A percentile compares a stretch with the other conserved stretches of the same genome.
Conservation (phyloP, 2,797 vertebrate genomes). For the Crypturellus tataupa region DNA sequence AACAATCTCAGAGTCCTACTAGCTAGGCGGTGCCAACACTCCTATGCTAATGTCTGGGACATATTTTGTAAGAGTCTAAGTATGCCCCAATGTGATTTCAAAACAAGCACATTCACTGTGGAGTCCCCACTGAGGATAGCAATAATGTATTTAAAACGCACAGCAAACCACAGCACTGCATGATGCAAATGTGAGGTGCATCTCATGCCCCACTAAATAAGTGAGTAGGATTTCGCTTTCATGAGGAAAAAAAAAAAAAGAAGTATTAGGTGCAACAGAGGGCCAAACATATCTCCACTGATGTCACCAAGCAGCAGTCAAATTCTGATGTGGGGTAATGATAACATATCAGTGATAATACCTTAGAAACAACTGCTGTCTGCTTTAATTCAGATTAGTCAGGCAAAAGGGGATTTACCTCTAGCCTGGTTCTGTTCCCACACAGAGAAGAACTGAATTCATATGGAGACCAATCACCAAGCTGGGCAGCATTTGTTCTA, state of each 20-base stretch:
- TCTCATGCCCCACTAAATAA: neutral
- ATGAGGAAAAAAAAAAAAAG: neutral
- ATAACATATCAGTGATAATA: slow-evolving; percentile 17
- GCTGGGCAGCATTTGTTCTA: neutral
- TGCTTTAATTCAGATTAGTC: slow-evolving; percentile 33
- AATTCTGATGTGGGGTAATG: neutral
- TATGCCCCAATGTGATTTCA: neutral
- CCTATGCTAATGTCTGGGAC: neutral
- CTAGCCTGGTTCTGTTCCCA: slow-evolving; percentile 12
- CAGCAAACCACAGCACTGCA: neutral
- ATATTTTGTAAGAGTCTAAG: neutral
- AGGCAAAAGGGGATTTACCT: slow-evolving; percentile 36
- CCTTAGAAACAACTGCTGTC: neutral
- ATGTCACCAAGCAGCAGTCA: neutral
- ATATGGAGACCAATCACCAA: neutral
- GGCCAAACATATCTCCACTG: neutral
- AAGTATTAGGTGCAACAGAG: neutral
- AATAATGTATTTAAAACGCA: neutral
- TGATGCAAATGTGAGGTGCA: neutral
- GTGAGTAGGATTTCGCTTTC: neutral
- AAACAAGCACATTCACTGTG: neutral
- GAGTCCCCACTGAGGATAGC: neutral
- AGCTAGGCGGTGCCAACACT: neutral
- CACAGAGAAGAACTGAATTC: slow-evolving; percentile 24
- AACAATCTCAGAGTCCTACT: neutral